phyloP scores from a whole-genome alignment of 1,140 invertebrate genomes.

The Apis mellifera region DNA sequence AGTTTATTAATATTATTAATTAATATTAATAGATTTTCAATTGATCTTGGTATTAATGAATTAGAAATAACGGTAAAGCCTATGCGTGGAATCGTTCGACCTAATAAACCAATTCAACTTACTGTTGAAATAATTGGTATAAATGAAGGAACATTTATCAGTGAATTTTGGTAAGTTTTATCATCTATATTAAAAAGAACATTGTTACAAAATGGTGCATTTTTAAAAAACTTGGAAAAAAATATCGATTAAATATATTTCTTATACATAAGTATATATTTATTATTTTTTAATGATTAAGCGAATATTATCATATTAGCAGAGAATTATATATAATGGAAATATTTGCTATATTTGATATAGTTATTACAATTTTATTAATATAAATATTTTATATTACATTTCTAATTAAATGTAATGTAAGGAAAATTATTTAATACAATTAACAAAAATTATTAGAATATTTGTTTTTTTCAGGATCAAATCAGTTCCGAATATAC shows the following conservation, averaged over 20 bases:
- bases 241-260: no score
- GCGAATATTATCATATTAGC: no score
- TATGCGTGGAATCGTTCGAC: constrained; percentile 63
- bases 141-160: constrained; percentile 62
- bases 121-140: constrained; percentile 65
- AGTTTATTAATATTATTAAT: not conserved
- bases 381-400: not conserved
- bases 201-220: not conserved
- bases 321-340: no score
- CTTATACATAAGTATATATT: no score
- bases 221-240: no score
- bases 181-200: not conserved
- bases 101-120: constrained; percentile 50
- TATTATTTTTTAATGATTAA: no score
- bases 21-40: constrained; percentile 58
- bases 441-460: not conserved
- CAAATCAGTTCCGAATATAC: constrained; percentile 66
- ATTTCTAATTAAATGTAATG: no score
- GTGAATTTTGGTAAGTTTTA: constrained; percentile 70
- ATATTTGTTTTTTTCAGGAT: constrained; percentile 54
- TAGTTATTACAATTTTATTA: not conserved
- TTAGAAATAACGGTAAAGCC: constrained; percentile 67
- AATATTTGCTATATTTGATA: no score
- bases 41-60: constrained; percentile 69
- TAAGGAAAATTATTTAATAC: no score